These are phyloP conservation scores for Hesperophylax magnus DNA, from an alignment of 1,140 invertebrate genomes.

Conservation along the genomic window DNA sequence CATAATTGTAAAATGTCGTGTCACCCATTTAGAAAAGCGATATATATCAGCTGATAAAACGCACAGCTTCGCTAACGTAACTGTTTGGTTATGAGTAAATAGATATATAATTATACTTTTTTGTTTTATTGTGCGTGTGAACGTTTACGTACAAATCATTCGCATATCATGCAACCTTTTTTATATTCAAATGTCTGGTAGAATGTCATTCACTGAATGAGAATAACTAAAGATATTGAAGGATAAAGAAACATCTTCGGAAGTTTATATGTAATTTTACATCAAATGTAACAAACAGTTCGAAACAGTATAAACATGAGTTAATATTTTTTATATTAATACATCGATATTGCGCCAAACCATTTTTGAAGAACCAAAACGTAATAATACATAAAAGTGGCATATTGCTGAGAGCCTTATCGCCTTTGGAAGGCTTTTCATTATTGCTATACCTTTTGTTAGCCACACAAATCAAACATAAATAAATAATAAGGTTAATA, in stretches of 20 bases:
- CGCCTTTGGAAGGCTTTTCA: no score
- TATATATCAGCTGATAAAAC: neutral
- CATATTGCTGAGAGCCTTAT: no score
- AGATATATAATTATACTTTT: neutral
- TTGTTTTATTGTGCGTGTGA: neutral
- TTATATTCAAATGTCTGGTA: slow-evolving; percentile 17
- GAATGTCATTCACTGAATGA: slow-evolving; percentile 34
- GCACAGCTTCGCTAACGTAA: neutral
- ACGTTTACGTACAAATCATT: slow-evolving; percentile 15
- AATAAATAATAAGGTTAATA: no score
- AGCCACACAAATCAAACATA: no score
- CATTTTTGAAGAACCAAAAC: no score
- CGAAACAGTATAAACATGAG: neutral
- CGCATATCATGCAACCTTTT: slow-evolving; percentile 9
- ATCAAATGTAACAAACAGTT: slow-evolving; percentile 40
- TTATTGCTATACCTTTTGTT: no score
- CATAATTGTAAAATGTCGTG: neutral
- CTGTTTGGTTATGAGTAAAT: neutral
- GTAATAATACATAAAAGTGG: no score
- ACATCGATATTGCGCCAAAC: no score
- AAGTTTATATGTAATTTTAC: neutral
- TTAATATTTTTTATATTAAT: neutral
- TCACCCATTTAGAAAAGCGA: neutral
- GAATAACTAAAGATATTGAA: slow-evolving; percentile 26
- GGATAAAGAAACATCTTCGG: slow-evolving; percentile 38